These are phyloP conservation scores for Mesoclemmys tuberculata DNA, from an alignment of 2,113 vertebrate genomes.

Conservation along the genomic window DNA sequence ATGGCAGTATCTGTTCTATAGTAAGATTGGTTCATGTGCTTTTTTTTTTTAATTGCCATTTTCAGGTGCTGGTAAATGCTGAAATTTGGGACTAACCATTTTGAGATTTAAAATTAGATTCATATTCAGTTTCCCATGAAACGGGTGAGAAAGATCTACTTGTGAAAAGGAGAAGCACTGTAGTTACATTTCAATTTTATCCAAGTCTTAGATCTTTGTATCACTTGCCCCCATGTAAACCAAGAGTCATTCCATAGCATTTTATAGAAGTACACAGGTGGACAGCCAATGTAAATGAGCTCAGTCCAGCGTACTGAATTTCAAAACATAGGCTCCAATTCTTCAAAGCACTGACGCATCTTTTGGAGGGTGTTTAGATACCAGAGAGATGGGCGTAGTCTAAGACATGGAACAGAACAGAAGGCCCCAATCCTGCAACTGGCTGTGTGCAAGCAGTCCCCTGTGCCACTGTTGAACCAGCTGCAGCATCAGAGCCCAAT, in stretches of 20 bases:
- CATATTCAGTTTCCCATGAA: conserved; percentile 41
- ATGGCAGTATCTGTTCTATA: conserved; percentile 43
- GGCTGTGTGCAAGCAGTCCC: background rate
- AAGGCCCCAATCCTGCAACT: background rate
- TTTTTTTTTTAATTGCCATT: background rate
- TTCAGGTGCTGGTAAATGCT: background rate
- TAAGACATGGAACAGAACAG: background rate
- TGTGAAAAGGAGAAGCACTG: background rate
- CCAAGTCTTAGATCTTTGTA: background rate
- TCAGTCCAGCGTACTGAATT: background rate
- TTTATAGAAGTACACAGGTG: background rate
- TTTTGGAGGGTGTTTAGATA: background rate
- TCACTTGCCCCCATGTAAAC: background rate
- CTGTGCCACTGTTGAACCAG: background rate
- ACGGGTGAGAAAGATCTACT: background rate
- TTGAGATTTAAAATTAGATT: conserved; percentile 51
- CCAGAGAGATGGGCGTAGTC: background rate
- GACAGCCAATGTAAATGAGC: background rate
- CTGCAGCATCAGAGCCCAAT: background rate
- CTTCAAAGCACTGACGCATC: background rate
- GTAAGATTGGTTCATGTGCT: background rate
- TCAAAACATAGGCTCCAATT: background rate
- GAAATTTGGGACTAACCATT: conserved; percentile 45
- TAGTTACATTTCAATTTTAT: conserved; percentile 28
- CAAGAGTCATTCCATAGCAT: background rate